Evolutionary conservation across 2,797 vertebrate species (phyloP).

Genomic region (Dermochelys coriacea): DNA sequence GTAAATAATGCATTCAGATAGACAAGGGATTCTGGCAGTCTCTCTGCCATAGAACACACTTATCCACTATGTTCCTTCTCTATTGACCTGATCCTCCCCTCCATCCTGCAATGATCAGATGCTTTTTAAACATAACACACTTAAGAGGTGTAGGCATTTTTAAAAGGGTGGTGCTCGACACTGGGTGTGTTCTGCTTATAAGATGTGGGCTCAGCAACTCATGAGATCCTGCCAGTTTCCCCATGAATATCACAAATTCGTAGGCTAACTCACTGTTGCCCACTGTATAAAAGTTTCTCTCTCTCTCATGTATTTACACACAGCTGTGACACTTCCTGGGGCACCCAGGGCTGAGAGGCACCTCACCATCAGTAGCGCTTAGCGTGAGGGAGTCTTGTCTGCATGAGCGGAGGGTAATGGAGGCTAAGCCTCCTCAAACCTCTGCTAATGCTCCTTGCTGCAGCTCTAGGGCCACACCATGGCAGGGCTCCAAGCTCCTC

Average conservation of each 20-base stretch:
- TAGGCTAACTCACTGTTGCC: rapidly evolving
- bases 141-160: neutral
- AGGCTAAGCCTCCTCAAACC: no score
- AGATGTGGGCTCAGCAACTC: neutral
- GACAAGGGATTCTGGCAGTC: neutral
- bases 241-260: neutral
- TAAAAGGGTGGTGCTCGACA: neutral
- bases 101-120: neutral
- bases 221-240: neutral
- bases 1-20: neutral
- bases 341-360: no score
- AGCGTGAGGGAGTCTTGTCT: neutral
- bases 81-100: neutral
- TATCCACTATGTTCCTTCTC: neutral
- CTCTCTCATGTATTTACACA: rapidly evolving
- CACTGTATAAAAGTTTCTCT: rapidly evolving
- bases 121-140: neutral
- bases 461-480: no score
- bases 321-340: neutral
- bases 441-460: no score
- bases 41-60: neutral
- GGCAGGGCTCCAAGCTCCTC: no score
- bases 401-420: no score
- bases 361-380: neutral
- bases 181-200: rapidly evolving